Conservation (phyloP, 2,797 vertebrate genomes). For the Emys orbicularis region DNA sequence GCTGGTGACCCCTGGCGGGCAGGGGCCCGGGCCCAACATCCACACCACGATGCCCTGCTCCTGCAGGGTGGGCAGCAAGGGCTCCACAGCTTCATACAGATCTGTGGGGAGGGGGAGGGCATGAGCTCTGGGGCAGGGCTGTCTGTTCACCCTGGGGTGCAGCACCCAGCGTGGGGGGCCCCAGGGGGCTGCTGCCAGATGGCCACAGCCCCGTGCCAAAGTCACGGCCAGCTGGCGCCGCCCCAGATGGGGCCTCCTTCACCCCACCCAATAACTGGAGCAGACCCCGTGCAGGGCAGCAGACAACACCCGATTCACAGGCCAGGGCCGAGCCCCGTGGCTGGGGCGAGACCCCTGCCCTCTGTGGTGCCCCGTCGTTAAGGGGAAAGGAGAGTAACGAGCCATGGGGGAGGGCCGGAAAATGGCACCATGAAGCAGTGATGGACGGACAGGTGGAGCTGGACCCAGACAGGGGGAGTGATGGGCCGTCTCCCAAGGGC, state of each 20-base stretch:
- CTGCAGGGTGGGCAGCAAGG: slow-evolving; percentile 82
- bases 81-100: slow-evolving; percentile 82
- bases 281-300: background rate
- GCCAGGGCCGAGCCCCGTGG: too few relatives aligned
- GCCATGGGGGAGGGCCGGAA: too few relatives aligned
- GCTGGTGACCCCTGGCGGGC: slow-evolving; percentile 65
- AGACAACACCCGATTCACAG: accelerated
- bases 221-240: accelerated
- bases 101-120: slow-evolving; percentile 74
- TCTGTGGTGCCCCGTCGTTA: background rate
- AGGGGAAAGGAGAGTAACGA: background rate
- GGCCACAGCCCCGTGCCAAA: background rate
- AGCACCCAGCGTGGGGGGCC: too few relatives aligned
- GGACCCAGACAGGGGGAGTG: too few relatives aligned
- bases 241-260: background rate
- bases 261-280: background rate
- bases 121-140: background rate
- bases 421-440: too few relatives aligned
- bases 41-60: slow-evolving; percentile 86
- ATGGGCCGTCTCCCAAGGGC: too few relatives aligned
- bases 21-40: slow-evolving; percentile 79
- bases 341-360: background rate
- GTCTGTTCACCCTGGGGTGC: too few relatives aligned
- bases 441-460: too few relatives aligned
- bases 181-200: too few relatives aligned